These are phyloP conservation scores for Benthosema pterotum DNA, from an alignment of 2,797 vertebrate genomes.

Conservation along the genomic window DNA sequence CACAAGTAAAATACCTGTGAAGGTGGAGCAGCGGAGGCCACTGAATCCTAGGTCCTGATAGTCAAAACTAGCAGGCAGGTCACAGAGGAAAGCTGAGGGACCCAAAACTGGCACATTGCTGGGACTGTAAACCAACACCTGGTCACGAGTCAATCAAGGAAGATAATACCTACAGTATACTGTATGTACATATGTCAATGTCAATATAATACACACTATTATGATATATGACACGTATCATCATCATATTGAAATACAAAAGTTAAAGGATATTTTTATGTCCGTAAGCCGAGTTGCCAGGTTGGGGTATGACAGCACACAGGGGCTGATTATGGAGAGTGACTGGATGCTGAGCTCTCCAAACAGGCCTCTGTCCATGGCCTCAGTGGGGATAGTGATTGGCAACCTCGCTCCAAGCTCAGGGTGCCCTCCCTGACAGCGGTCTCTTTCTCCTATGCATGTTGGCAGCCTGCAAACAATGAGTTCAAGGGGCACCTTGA, in stretches of 20 bases:
- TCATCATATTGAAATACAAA: constrained; percentile 4
- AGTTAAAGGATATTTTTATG: constrained; percentile 81
- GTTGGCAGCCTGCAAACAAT: constrained; percentile 59
- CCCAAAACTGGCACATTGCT: constrained; percentile 70
- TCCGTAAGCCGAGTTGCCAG: constrained; percentile 63
- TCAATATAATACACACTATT: background rate
- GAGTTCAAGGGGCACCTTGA: background rate
- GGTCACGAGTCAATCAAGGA: constrained; percentile 64
- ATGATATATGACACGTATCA: too few relatives aligned
- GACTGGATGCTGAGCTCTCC: constrained; percentile 72
- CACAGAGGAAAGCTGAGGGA: constrained; percentile 64
- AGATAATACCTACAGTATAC: background rate
- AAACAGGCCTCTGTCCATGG: constrained; percentile 73
- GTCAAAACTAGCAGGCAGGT: constrained; percentile 62
- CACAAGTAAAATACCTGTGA: constrained; percentile 50
- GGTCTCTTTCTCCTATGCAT: constrained; percentile 39
- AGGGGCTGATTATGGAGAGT: constrained; percentile 73
- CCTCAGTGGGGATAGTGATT: constrained; percentile 71
- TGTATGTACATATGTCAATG: background rate
- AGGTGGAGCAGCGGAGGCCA: constrained; percentile 40
- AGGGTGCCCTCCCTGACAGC: constrained; percentile 75
- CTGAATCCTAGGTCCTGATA: constrained; percentile 64
- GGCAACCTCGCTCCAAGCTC: constrained; percentile 58
- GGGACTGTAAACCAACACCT: constrained; percentile 76
- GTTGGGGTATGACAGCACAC: constrained; percentile 78